Evolutionary conservation across 1,140 invertebrate genomes (phyloP).

Genomic region (Leptinotarsa lineolata): DNA sequence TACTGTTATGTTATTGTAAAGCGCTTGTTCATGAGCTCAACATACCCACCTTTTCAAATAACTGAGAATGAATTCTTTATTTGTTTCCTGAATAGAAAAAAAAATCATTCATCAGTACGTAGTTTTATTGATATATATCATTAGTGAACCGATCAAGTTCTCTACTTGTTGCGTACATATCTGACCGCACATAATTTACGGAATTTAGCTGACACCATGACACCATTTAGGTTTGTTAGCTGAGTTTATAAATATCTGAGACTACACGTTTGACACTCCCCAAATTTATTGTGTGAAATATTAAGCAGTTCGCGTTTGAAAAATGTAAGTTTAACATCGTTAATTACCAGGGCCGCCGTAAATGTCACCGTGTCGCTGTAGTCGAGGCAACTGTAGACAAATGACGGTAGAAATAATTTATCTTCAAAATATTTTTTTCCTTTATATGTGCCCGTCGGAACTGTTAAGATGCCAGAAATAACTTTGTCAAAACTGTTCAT

Average conservation of each 20-base stretch:
- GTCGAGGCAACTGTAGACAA: constrained; percentile 53
- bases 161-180: neutral
- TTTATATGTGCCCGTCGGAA: constrained; percentile 11
- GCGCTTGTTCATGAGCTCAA: no score
- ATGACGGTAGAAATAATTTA: constrained; percentile 53
- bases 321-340: constrained; percentile 56
- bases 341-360: constrained; percentile 54
- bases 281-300: constrained; percentile 56
- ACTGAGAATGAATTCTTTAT: neutral
- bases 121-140: no score
- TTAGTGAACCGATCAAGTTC: no score
- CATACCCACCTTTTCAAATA: neutral
- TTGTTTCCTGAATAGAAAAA: no score
- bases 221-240: constrained; percentile 26
- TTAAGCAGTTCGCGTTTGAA: constrained; percentile 54
- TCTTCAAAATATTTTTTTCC: constrained; percentile 27
- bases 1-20: no score
- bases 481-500: constrained; percentile 27
- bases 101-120: no score
- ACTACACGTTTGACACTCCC: constrained; percentile 50
- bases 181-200: constrained; percentile 19
- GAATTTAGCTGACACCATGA: constrained; percentile 12
- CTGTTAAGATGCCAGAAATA: constrained; percentile 35
- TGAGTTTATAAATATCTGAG: constrained; percentile 39
- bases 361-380: constrained; percentile 53